A percentile compares a stretch with the other conserved stretches of the same genome.
These are phyloP conservation scores for Ptilonorhynchus violaceus DNA, from an alignment of 2,113 vertebrate species.

Conservation along the genomic window DNA sequence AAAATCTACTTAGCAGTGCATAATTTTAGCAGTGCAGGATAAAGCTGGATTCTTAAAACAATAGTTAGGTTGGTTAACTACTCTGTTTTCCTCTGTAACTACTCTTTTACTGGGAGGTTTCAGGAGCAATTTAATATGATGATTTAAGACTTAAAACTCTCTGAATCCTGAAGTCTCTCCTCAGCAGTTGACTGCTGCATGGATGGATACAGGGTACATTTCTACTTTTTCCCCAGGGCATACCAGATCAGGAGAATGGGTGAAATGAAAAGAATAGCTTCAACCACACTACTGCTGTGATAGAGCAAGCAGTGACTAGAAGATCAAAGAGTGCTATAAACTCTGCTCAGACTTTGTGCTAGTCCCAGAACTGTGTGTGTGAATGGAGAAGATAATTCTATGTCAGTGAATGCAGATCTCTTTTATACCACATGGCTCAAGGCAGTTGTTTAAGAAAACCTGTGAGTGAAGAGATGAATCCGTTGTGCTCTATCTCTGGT, in stretches of 20 bases:
- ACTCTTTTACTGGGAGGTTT: neutral
- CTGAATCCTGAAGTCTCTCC: neutral
- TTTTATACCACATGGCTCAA: neutral
- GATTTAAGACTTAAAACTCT: neutral
- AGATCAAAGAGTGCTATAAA: neutral
- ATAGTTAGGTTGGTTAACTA: neutral
- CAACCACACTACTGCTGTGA: neutral
- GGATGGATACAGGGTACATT: neutral
- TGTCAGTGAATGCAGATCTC: neutral
- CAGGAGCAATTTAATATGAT: neutral
- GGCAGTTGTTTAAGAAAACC: neutral
- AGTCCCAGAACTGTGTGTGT: neutral
- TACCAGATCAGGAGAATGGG: neutral
- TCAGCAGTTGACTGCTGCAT: neutral
- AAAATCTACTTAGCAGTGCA: slow-evolving; percentile 52
- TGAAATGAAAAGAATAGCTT: neutral
- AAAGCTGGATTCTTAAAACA: neutral
- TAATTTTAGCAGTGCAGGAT: neutral
- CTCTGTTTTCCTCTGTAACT: neutral
- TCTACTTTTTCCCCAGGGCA: neutral
- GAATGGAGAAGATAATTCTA: neutral
- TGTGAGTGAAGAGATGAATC: neutral
- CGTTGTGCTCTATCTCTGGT: neutral
- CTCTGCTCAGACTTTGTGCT: neutral
- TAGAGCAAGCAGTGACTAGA: neutral